Percentiles rank a stretch among this genome's conserved stretches.
These are phyloP conservation scores for Dasysyrphus tricinctus DNA, from an alignment of 2,888 invertebrate species.

Conservation along the genomic window DNA sequence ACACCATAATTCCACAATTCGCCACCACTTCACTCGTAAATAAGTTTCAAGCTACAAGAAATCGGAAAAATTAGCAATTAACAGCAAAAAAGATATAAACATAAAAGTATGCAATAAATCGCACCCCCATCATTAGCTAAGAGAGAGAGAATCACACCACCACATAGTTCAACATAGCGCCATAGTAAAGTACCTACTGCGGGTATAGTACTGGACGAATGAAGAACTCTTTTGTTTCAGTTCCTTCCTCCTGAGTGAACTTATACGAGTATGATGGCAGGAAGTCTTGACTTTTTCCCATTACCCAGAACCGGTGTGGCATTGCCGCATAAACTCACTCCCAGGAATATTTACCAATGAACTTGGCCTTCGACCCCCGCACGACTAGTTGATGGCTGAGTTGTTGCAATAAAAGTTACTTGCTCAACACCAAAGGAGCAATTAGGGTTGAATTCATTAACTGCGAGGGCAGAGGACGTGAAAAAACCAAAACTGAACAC, in stretches of 20 bases:
- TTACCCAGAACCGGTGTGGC: slow-evolving; percentile 5
- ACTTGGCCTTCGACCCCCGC: slow-evolving; percentile 66
- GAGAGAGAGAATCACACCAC: neutral
- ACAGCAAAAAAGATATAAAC: slow-evolving; percentile 66
- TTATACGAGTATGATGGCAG: slow-evolving; percentile 12
- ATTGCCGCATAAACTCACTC: slow-evolving; percentile 3
- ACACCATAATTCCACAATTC: slow-evolving; percentile 34
- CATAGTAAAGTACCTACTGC: neutral
- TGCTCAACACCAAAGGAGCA: slow-evolving; percentile 74
- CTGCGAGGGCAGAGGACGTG: slow-evolving; percentile 65
- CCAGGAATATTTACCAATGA: slow-evolving; percentile 64
- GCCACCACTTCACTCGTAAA: slow-evolving; percentile 58
- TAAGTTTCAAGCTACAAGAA: slow-evolving; percentile 64
- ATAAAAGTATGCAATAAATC: slow-evolving; percentile 68
- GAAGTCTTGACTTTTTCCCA: slow-evolving; percentile 22
- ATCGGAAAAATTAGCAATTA: slow-evolving; percentile 72
- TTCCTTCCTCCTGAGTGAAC: slow-evolving; percentile 20
- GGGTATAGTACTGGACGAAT: neutral
- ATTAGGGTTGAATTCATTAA: slow-evolving; percentile 75
- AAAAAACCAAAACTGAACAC: slow-evolving; percentile 60
- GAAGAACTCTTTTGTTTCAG: slow-evolving; percentile 62
- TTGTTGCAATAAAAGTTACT: slow-evolving; percentile 71
- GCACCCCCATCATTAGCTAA: slow-evolving; percentile 37
- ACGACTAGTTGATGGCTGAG: slow-evolving; percentile 6
- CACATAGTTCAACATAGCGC: slow-evolving; percentile 19